These are phyloP conservation scores for Sphaeridia pumilis DNA, from an alignment of 2,888 invertebrate genomes.

Conservation along the genomic window DNA sequence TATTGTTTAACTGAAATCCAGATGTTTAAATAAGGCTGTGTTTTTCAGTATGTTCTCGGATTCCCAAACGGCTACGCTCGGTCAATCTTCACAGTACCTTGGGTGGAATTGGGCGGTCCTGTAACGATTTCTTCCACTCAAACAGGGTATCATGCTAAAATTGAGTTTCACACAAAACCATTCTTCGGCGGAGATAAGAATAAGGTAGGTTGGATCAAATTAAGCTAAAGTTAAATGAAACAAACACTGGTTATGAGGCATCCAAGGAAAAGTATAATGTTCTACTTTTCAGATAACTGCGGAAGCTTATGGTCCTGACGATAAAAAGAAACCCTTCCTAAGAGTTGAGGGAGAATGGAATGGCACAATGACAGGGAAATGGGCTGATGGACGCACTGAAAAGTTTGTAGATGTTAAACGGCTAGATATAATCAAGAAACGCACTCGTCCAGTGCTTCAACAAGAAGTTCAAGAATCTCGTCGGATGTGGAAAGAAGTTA, in stretches of 20 bases:
- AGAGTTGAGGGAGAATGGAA: constrained; percentile 95
- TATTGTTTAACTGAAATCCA: too few species aligned
- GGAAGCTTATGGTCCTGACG: constrained; percentile 31
- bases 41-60: constrained; percentile 61
- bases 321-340: constrained; percentile 79
- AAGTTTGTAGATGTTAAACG: constrained; percentile 72
- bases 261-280: too few species aligned
- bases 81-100: constrained; percentile 93
- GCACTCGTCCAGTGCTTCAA: constrained; percentile 69
- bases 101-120: constrained; percentile 95
- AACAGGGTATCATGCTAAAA: constrained; percentile 80
- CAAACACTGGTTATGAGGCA: too few species aligned
- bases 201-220: constrained; percentile 44
- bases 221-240: too few species aligned
- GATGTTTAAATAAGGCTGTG: too few species aligned
- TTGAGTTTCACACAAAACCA: constrained; percentile 95
- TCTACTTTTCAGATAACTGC: constrained; percentile 27
- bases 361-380: constrained; percentile 83
- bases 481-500: constrained; percentile 93
- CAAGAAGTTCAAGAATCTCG: constrained; percentile 83
- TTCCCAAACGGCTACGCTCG: constrained; percentile 98
- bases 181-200: constrained; percentile 96
- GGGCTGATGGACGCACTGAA: constrained; percentile 50
- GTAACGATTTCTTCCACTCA: constrained; percentile 81
- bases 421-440: constrained; percentile 74